Conservation (phyloP, 2,113 vertebrate species). For the Stercorarius parasiticus region DNA sequence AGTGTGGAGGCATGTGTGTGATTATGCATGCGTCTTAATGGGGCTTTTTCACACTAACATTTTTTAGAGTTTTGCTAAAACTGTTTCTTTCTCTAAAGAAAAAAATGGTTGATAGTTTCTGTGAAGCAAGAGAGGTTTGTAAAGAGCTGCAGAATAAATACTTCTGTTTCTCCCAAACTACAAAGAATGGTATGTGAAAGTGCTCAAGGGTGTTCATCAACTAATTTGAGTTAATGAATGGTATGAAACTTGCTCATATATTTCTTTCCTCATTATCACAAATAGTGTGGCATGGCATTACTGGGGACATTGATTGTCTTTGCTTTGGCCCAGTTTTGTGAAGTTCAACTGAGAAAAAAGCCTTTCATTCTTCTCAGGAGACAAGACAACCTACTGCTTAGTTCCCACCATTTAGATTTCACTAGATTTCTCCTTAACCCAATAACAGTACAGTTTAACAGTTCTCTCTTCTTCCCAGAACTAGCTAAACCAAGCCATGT, state of each 20-base stretch:
- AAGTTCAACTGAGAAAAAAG: not conserved
- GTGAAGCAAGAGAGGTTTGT: not conserved
- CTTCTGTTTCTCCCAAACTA: not conserved
- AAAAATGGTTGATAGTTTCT: not conserved
- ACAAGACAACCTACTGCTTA: not conserved
- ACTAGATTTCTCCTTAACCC: not conserved
- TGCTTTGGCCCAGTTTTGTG: not conserved
- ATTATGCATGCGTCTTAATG: not conserved
- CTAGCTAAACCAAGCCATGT: not conserved
- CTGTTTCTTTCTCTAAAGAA: not conserved
- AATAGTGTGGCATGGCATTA: not conserved
- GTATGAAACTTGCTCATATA: not conserved
- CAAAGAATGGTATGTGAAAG: not conserved
- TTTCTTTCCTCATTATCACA: not conserved
- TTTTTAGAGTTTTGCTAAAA: constrained; percentile 34
- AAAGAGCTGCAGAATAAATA: not conserved
- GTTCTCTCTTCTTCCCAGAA: not conserved
- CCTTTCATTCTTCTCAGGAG: not conserved
- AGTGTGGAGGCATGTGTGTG: not conserved
- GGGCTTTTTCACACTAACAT: not conserved
- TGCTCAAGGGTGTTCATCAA: not conserved
- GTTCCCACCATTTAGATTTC: not conserved
- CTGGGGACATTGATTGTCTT: not conserved
- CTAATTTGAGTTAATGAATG: not conserved
- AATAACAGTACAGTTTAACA: not conserved